Evolutionary conservation across 37 sponge, comb jelly and placozoan genomes (phyloP), one percentile per base, ranked within the genome.

Genomic region (Haliclona indistincta): DNA sequence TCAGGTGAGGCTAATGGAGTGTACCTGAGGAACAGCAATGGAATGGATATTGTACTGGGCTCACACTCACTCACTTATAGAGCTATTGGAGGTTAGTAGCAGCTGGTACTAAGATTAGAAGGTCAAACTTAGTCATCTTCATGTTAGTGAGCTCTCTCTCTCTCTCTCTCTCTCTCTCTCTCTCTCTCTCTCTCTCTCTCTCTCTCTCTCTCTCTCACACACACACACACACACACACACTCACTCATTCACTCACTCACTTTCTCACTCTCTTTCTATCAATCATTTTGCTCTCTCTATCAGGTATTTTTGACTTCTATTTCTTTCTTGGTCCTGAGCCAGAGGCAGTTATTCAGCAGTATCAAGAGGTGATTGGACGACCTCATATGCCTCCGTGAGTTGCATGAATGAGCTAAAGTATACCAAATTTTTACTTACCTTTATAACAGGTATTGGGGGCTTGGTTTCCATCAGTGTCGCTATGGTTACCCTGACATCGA

Each of bases 21-120:
- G n/a, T 94, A 86, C 69, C 79, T 94, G 25, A 77, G 88, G 53
- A 94, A 94, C 78, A 86, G 91, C 73, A 94, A 94, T 82, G 95
- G 95, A 19, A 94, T 94, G 91, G 95, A 94, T 53, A 66, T 91
- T 15, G 56, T 72, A 8, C 17, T 81, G 2, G 67, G 34, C 0
- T 0, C 38, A 3, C 34, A 41, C 38, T 63, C 64, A 4, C 64
- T 85, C 42, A 82, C 84, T 0, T 88, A 93, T 52, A 75, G 25
- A 45, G 56, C 60, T 20, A 83, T 83, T 67, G 84, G 84, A 83
- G 84, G 84, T 83, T 3, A 3, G 34, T n/a, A n/a, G n/a, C n/a
- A n/a, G n/a, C n/a, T n/a, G n/a, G n/a, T n/a, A n/a, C n/a, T n/a
- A n/a, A n/a, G n/a, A n/a, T n/a, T n/a, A n/a, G n/a, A n/a, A n/a